Conservation (phyloP, 1,140 invertebrate species). For the Macrobrachium rosenbergii region DNA sequence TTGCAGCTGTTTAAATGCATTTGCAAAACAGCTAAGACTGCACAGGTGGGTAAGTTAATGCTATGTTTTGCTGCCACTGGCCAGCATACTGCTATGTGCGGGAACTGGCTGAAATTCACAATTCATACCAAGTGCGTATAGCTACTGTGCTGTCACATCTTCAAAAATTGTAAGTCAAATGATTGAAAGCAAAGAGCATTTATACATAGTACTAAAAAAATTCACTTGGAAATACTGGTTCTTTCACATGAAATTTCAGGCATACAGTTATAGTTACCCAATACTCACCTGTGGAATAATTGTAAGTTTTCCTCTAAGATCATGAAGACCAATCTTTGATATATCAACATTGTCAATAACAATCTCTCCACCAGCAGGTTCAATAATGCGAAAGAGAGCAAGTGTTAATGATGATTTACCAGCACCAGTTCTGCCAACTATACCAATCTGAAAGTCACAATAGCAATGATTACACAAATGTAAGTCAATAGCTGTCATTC, state of each 20-base stretch:
- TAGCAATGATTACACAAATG: background rate
- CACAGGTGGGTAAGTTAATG: too few relatives aligned
- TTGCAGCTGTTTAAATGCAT: too few relatives aligned
- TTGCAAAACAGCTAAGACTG: too few relatives aligned
- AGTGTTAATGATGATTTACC: constrained; percentile 89
- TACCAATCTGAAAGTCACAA: constrained; percentile 74
- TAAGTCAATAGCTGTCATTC: background rate
- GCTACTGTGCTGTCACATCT: too few relatives aligned
- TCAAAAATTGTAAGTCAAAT: too few relatives aligned
- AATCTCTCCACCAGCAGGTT: constrained; percentile 82
- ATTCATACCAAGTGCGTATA: too few relatives aligned
- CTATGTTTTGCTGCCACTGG: too few relatives aligned
- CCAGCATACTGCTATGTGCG: background rate
- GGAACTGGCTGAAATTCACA: too few relatives aligned
- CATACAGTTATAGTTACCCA: too few relatives aligned
- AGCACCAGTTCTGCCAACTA: constrained; percentile 86
- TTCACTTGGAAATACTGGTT: too few relatives aligned
- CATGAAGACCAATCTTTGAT: constrained; percentile 87
- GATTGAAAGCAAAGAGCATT: too few relatives aligned
- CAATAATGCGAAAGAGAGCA: constrained; percentile 91
- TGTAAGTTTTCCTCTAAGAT: constrained; percentile 85
- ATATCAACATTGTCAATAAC: constrained; percentile 94
- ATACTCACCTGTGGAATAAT: constrained; percentile 84
- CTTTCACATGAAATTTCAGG: background rate
- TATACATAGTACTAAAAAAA: too few relatives aligned